A percentile compares a stretch with the other conserved stretches of the same genome.
These are phyloP conservation scores for Asarcornis scutulata DNA, from an alignment of 2,113 vertebrate genomes.

Conservation along the genomic window DNA sequence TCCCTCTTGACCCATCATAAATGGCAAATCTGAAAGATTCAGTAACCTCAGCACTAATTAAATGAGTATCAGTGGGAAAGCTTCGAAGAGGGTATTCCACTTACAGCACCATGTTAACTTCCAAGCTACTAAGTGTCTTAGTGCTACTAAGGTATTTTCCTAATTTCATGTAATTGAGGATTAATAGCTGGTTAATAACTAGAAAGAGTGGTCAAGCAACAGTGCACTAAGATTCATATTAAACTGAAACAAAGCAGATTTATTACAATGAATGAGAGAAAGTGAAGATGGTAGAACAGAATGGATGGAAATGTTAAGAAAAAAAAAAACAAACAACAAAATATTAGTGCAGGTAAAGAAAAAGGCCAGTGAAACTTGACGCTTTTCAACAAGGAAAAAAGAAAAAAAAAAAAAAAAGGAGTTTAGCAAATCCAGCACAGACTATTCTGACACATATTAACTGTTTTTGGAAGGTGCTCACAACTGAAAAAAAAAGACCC, in stretches of 20 bases:
- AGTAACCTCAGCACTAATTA: neutral
- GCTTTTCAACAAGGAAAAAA: too few relatives aligned
- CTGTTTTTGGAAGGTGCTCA: neutral
- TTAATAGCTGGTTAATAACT: neutral
- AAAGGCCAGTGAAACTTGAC: neutral
- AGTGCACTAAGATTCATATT: neutral
- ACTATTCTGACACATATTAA: neutral
- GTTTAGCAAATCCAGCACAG: neutral
- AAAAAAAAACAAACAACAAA: neutral
- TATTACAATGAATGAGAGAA: neutral
- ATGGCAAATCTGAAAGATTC: neutral
- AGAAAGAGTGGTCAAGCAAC: neutral
- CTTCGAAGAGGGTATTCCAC: neutral
- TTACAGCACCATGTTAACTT: neutral
- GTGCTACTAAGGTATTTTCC: neutral
- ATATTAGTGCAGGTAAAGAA: neutral
- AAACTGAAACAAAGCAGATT: neutral
- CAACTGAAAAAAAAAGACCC: fast-evolving
- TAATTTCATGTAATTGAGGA: neutral
- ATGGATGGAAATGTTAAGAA: neutral
- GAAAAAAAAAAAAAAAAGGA: neutral
- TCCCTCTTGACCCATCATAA: neutral
- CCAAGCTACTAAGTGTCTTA: neutral
- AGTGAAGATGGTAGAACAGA: neutral
- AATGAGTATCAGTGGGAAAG: neutral